phyloP scores from a whole-genome alignment of 2,888 invertebrate genomes.

The Allacma fusca region DNA sequence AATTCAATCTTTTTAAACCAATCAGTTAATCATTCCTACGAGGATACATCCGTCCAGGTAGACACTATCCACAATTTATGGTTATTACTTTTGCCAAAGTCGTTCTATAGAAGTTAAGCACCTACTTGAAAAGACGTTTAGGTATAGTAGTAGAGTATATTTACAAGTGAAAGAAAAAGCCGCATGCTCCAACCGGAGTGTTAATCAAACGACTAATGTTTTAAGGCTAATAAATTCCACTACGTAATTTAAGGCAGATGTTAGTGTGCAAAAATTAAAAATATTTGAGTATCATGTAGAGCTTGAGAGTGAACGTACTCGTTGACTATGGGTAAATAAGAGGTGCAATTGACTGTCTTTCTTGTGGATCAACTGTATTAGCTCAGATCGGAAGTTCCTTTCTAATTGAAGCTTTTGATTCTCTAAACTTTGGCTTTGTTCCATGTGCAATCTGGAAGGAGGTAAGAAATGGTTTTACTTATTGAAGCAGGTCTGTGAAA shows the following conservation, averaged over 20 bases:
- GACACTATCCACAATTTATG: no score
- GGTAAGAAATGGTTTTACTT: background rate
- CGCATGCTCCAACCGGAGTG: no score
- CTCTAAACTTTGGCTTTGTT: slow-evolving; percentile 57
- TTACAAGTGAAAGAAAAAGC: no score
- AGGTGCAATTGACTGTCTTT: slow-evolving; percentile 59
- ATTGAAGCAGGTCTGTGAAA: slow-evolving; percentile 6
- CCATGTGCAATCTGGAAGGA: slow-evolving; percentile 54
- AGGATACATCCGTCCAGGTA: background rate
- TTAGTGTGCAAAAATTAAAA: background rate
- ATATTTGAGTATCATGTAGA: background rate
- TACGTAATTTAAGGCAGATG: background rate
- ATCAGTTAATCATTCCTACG: background rate
- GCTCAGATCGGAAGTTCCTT: slow-evolving; percentile 57
- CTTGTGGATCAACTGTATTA: slow-evolving; percentile 54
- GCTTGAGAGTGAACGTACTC: slow-evolving; percentile 50
- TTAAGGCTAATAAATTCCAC: no score
- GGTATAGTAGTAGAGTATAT: no score
- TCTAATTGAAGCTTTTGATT: slow-evolving; percentile 51
- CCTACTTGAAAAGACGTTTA: no score
- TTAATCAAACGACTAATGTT: no score
- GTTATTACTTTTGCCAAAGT: no score
- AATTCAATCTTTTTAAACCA: slow-evolving; percentile 9
- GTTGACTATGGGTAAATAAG: slow-evolving; percentile 54
- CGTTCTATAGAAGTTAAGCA: no score